Evolutionary conservation across 2,113 vertebrate genomes (phyloP).

Genomic region (Marmota monax): DNA sequence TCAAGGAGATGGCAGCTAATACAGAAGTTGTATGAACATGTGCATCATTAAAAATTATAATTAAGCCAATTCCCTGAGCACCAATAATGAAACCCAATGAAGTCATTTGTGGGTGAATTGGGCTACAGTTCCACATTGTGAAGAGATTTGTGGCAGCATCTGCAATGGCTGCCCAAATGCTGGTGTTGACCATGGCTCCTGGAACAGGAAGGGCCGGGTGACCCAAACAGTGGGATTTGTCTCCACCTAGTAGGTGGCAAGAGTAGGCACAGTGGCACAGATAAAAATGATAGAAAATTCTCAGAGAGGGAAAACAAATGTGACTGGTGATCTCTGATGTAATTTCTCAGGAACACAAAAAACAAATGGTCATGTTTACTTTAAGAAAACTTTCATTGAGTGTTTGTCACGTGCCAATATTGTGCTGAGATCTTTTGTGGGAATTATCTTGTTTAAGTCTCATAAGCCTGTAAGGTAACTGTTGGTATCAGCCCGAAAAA

Average conservation of each 20-base stretch:
- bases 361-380: constrained; percentile 46
- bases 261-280: neutral
- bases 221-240: neutral
- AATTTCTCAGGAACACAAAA: constrained; percentile 48
- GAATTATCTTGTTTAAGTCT: constrained; percentile 9
- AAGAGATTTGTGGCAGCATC: neutral
- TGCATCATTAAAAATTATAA: constrained; percentile 74
- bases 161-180: neutral
- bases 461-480: neutral
- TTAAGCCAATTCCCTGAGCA: constrained; percentile 73
- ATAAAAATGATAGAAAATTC: neutral
- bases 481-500: neutral
- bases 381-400: constrained; percentile 12
- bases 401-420: neutral
- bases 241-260: neutral
- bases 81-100: constrained; percentile 69
- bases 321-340: neutral
- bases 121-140: neutral
- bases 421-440: neutral
- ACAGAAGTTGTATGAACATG: constrained; percentile 76
- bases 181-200: neutral
- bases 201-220: neutral
- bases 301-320: constrained; percentile 51
- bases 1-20: constrained; percentile 66
- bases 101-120: neutral